Base-by-base conservation (phyloP, 2,113 vertebrate species). In the Mesembrinibis cayennensis region DNA sequence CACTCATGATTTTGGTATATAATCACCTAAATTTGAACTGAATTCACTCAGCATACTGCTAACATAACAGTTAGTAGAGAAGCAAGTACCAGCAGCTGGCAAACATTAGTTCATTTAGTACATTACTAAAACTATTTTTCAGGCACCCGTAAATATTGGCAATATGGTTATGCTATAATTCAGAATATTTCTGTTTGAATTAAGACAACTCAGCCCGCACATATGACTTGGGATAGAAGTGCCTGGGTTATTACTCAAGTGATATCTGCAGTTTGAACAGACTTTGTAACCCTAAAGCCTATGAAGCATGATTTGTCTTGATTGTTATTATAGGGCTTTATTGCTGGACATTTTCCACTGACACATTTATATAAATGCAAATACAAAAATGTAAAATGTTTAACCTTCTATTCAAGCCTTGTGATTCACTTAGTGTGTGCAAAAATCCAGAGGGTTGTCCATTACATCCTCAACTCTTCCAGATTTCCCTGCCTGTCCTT, bases 401-500 rank as follows among this genome's bases (percentile, higher is more conserved):
- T 82, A 42, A 89, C 89, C 72, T 96, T 29, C 91, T 58, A 45
- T 32, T 56, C 56, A 12, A 72, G 85, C 63, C 55, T 66, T 2
- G 0, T 65, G 71, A 79, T 79, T 87, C 66, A 38, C 56, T 79
- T 40, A 16, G n/a, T 0, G 29, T 16, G 45, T 61, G 50, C 78
- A 56, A 4, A 83, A 65, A 29, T 16, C 47, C 84, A 8, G 19
- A 1, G 71, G 66, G 62, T 2, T 69, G 83, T 53, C 97, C 95
- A 11, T 73, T 40, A 23, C 56, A 32, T 45, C 44, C 65, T 82
- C 87, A 70, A 13, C 84, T 94, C 94, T 70, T 70, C 80, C 80
- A 85, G 70, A 66, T 73, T 53, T 80, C 61, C 70, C 89, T 89
- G 85, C 76, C 89, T 82, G 92, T 93, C 90, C 90, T 72, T 92